Evolutionary conservation across 2,113 vertebrate species (phyloP).

Genomic region (Megalops atlanticus): DNA sequence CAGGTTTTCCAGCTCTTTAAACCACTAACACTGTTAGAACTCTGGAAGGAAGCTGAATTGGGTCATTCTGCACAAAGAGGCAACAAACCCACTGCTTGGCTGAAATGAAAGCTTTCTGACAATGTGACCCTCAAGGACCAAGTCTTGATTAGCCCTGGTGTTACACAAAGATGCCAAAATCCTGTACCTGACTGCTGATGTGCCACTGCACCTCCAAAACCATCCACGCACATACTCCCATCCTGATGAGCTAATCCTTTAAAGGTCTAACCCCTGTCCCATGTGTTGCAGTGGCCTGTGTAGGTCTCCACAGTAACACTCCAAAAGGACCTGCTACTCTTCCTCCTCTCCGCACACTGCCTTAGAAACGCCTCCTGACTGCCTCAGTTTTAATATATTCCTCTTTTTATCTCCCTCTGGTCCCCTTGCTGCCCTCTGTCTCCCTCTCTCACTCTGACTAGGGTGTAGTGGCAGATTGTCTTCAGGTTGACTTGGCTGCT

Average conservation of each 20-base stretch:
- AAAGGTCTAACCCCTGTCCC: neutral
- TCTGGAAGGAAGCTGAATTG: neutral
- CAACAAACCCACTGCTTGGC: no score
- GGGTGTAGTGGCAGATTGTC: neutral
- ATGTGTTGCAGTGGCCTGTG: neutral
- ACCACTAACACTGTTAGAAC: no score
- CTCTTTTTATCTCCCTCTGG: neutral
- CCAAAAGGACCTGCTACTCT: slow-evolving; percentile 3
- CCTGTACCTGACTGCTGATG: no score
- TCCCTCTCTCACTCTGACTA: neutral
- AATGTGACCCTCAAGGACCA: neutral
- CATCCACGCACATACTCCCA: neutral
- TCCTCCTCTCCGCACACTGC: neutral
- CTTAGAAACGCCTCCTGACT: neutral
- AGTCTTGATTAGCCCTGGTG: neutral
- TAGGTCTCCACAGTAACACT: neutral
- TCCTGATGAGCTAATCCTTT: neutral
- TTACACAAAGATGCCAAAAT: no score
- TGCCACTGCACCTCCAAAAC: neutral
- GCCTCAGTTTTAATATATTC: neutral
- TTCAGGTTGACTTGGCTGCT: neutral
- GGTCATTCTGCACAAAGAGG: no score
- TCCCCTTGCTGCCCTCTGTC: neutral
- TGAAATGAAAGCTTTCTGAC: neutral
- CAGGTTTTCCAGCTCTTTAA: no score